Conservation (phyloP, 2,113 vertebrate species). For the Phoenicopterus ruber region DNA sequence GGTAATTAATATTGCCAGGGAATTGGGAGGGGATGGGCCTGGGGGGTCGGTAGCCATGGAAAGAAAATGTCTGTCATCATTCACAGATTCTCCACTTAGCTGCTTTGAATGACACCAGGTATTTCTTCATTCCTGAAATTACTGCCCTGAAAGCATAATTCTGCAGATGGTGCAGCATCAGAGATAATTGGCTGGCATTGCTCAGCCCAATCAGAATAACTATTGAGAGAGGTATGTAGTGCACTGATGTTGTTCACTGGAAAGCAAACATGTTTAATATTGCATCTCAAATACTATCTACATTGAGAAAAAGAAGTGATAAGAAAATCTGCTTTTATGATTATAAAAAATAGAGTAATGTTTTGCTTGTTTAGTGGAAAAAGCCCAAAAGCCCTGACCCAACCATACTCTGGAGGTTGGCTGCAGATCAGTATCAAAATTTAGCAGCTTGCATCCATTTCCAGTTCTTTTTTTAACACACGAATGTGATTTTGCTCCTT, state of each 20-base stretch:
- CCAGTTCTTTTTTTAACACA: constrained; percentile 47
- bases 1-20: neutral
- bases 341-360: neutral
- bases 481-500: constrained; percentile 42
- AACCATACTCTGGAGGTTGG: constrained; percentile 26
- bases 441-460: constrained; percentile 48
- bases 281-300: neutral
- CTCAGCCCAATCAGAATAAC: neutral
- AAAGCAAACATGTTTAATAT: neutral
- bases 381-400: constrained; percentile 24
- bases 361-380: constrained; percentile 43
- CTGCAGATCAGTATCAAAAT: constrained; percentile 45
- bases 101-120: constrained; percentile 7
- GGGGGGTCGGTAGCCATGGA: neutral
- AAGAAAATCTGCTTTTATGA: neutral
- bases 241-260: neutral
- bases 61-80: neutral
- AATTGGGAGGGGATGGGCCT: neutral
- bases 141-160: neutral
- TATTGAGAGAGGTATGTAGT: neutral
- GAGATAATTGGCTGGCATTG: neutral
- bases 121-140: constrained; percentile 35
- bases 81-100: neutral
- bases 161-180: constrained; percentile 8
- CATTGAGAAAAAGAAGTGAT: neutral